Evolutionary conservation across 1,140 invertebrate genomes (phyloP), one percentile per base, ranked within the genome.

Genomic region (Oncopodura yosiiana): DNA sequence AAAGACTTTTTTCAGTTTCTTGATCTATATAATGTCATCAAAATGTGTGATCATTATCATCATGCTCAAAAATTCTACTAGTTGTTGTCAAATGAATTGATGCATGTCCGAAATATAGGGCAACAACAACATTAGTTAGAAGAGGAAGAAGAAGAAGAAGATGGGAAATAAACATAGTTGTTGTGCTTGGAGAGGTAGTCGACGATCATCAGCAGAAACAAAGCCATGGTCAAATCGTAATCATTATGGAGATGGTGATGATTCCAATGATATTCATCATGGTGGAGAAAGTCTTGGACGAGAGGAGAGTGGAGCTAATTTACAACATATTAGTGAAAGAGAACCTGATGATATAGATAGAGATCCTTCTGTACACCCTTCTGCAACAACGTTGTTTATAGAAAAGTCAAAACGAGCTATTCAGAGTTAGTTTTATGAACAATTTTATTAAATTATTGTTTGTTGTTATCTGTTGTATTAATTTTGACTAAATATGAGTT

Each of bases 271-370:
- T 2, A 75, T 32, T n/a, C 32, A 11, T 21, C 44, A 59, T 53
- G 59, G 58, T 19, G 42, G 11, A 1, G 60, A 55, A 8, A 29
- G 30, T 3, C 29, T 61, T 1, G 49, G 44, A 27, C 78, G 81
- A 58, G 84, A 87, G 70, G 80, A 86, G 62, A 91, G 85, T 69
- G 78, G 81, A 46, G 82, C 81, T 61, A 94, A 94, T 75, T 77
- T 97, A 49, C 94, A 95, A 71, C 94, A 99, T 74, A 98, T 98
- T 62, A 95, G 90, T 69, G 94, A 99, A 74, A 76, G 94, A 61
- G 94, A 98, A 69, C 85, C 87, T 12, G 88, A 94, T 69, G 93
- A 96, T 71, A 86, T 86, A 65, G 90, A 96, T 64, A 77, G 81
- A 51, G 94, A 99, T 75, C 94, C 94, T 8, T 97, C 94, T 0